Evolutionary conservation across 2,888 invertebrate genomes (phyloP).

Genomic region (Atherix ibis): DNA sequence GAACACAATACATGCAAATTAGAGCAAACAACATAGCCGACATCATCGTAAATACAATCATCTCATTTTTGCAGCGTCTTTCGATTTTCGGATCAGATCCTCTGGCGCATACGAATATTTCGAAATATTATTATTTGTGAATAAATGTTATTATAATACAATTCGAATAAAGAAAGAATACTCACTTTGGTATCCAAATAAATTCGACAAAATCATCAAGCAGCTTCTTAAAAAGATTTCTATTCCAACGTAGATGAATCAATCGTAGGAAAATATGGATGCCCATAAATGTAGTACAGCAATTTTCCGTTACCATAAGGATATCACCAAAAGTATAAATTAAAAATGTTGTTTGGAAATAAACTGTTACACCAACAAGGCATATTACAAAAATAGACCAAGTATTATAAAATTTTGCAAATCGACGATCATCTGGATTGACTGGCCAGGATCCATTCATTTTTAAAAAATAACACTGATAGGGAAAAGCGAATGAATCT

Average conservation of each 20-base stretch:
- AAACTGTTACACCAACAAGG: conserved; percentile 24
- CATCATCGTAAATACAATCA: conserved; percentile 24
- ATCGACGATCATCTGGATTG: conserved; percentile 3
- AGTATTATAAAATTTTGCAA: conserved; percentile 14
- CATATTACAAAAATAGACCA: conserved; percentile 27
- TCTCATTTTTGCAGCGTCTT: conserved; percentile 19
- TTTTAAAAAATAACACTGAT: conserved; percentile 27
- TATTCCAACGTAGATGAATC: conserved; percentile 25
- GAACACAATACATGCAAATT: conserved; percentile 26
- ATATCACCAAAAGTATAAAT: conserved; percentile 23
- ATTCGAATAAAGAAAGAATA: too few relatives aligned
- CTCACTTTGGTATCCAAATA: conserved; percentile 29
- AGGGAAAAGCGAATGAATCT: conserved; percentile 21
- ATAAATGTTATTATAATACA: too few relatives aligned
- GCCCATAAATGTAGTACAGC: conserved; percentile 32
- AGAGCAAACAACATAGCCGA: conserved; percentile 22
- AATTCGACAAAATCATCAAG: conserved; percentile 21
- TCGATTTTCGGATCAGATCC: conserved; percentile 16
- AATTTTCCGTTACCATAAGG: conserved; percentile 27
- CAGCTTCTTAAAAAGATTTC: conserved; percentile 18
- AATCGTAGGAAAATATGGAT: conserved; percentile 25
- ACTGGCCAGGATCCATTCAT: conserved; percentile 29
- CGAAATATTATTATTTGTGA: background rate
- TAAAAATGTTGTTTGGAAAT: conserved; percentile 24
- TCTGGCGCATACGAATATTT: conserved; percentile 13